These are phyloP conservation scores for Drosophila bocqueti DNA, from an alignment of 1,140 invertebrate species.

Conservation along the genomic window DNA sequence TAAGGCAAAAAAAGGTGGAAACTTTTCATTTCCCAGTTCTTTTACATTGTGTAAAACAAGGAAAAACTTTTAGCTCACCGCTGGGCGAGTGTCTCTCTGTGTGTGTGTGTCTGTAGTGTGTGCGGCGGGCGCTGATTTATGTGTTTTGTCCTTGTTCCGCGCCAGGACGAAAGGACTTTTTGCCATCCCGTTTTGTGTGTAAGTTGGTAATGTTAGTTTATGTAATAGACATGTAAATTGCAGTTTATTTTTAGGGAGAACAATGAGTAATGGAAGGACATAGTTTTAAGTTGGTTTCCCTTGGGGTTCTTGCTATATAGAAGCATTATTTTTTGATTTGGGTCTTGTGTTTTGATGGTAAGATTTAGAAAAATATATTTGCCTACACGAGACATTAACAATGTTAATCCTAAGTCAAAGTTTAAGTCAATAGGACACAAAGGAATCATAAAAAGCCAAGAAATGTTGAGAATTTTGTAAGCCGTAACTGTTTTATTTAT, in stretches of 20 bases:
- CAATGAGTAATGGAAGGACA: constrained; percentile 19
- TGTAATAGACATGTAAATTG: constrained; percentile 51
- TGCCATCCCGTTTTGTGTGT: constrained; percentile 40
- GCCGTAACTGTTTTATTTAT: not conserved
- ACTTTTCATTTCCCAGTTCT: constrained; percentile 38
- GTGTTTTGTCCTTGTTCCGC: constrained; percentile 53
- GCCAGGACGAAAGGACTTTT: constrained; percentile 49
- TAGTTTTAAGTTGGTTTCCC: constrained; percentile 7
- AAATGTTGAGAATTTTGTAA: not conserved
- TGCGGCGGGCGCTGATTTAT: constrained; percentile 63
- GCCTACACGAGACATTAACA: not conserved
- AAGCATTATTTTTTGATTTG: not conserved
- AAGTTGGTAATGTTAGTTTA: constrained; percentile 50
- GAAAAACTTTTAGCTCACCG: constrained; percentile 36
- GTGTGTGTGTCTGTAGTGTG: constrained; percentile 5
- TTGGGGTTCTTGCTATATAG: not conserved
- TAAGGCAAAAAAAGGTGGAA: constrained; percentile 39
- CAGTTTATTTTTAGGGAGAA: constrained; percentile 32
- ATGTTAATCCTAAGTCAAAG: no score
- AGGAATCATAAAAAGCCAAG: no score
- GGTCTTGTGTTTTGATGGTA: not conserved
- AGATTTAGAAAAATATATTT: not conserved
- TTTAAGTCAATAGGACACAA: not conserved
- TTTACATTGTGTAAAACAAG: constrained; percentile 34
- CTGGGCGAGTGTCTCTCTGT: not conserved